These are phyloP conservation scores for Kryptopterus vitreolus DNA, from an alignment of 2,797 vertebrate species.

Conservation along the genomic window DNA sequence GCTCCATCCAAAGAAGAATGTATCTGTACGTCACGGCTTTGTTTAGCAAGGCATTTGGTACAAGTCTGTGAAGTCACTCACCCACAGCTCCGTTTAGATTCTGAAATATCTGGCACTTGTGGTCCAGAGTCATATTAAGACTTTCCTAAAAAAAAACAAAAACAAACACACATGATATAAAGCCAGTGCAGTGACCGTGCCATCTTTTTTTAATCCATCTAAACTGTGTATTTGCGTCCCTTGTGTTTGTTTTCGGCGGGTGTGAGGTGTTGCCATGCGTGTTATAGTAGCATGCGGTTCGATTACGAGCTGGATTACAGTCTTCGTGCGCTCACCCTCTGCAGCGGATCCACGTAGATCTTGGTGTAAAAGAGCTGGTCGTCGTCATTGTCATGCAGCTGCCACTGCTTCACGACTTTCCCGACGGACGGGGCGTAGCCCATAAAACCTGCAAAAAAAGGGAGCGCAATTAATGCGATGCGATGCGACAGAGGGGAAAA, in stretches of 20 bases:
- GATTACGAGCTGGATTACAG: constrained; percentile 36
- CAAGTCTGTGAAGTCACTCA: constrained; percentile 66
- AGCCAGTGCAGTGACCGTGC: not conserved
- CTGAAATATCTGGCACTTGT: constrained; percentile 96
- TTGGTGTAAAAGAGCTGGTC: constrained; percentile 99
- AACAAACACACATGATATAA: constrained; percentile 15
- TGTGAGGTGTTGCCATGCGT: constrained; percentile 39
- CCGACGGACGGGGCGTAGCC: constrained; percentile 86
- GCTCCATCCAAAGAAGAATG: not conserved
- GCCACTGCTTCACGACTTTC: constrained; percentile 87
- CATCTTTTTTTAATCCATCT: constrained; percentile 16
- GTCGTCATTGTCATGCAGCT: constrained; percentile 96
- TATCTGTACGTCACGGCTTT: not conserved
- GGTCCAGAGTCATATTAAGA: constrained; percentile 94
- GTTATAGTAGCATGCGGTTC: constrained; percentile 40
- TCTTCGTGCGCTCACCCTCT: constrained; percentile 78
- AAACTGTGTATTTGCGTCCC: constrained; percentile 34
- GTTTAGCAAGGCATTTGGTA: not conserved
- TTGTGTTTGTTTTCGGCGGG: constrained; percentile 45
- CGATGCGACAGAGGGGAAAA: constrained; percentile 47
- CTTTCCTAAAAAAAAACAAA: constrained; percentile 72
- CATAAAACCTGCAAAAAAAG: constrained; percentile 84
- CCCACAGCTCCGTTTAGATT: constrained; percentile 92
- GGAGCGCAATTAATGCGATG: constrained; percentile 46
- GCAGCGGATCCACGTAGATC: constrained; percentile 86